These are phyloP conservation scores for Cyaniris semiargus DNA, from an alignment of 2,888 invertebrate species.

Conservation along the genomic window DNA sequence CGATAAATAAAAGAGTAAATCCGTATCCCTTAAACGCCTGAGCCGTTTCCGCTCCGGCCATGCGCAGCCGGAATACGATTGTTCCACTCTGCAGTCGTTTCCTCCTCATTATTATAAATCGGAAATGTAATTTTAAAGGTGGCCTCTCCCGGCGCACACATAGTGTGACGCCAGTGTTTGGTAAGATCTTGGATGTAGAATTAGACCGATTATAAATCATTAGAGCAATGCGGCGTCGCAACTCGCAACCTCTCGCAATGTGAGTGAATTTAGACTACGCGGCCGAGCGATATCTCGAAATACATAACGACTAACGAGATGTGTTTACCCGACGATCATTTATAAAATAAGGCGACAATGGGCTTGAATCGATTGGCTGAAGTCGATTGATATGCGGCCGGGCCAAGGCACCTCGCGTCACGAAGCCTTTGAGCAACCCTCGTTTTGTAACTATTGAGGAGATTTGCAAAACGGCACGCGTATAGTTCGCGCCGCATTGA, in stretches of 20 bases:
- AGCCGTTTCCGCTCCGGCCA: slow-evolving; percentile 66
- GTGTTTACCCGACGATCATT: slow-evolving; percentile 62
- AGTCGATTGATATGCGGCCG: slow-evolving; percentile 59
- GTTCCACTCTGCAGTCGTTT: slow-evolving; percentile 72
- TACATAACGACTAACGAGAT: slow-evolving; percentile 69
- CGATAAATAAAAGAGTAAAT: slow-evolving; percentile 74
- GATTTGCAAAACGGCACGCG: slow-evolving; percentile 62
- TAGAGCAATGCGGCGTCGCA: slow-evolving; percentile 56
- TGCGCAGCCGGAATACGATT: slow-evolving; percentile 72
- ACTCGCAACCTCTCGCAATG: slow-evolving; percentile 78
- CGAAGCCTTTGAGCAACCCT: slow-evolving; percentile 57
- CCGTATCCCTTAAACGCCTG: slow-evolving; percentile 67
- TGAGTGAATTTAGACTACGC: slow-evolving; percentile 67
- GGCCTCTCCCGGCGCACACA: slow-evolving; percentile 16
- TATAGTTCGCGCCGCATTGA: slow-evolving; percentile 58
- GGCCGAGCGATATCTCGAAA: slow-evolving; percentile 59
- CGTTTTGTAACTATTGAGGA: slow-evolving; percentile 63
- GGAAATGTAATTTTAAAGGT: slow-evolving; percentile 64
- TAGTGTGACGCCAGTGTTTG: not conserved
- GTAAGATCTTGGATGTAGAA: slow-evolving; percentile 33
- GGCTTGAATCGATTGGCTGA: too few relatives aligned
- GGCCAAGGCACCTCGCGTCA: slow-evolving; percentile 48
- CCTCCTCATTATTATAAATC: slow-evolving; percentile 67
- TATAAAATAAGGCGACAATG: slow-evolving; percentile 58
- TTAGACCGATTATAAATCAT: slow-evolving; percentile 51